Evolutionary conservation across 2,113 vertebrate species (phyloP).

Genomic region (Alethe castanea): DNA sequence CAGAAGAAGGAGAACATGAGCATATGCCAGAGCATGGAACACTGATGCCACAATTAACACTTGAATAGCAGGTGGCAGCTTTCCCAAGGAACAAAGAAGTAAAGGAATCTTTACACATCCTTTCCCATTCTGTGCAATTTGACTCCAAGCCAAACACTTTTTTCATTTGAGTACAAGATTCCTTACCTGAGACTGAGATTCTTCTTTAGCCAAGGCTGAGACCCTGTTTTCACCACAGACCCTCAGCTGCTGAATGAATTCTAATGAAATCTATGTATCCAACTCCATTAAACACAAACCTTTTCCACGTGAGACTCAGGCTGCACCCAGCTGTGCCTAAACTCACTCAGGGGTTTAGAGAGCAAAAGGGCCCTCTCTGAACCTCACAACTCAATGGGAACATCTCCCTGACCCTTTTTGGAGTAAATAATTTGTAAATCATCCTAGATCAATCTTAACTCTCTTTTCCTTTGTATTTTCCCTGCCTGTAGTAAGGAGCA

Average conservation of each 20-base stretch:
- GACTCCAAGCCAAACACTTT: neutral
- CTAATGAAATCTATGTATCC: rapidly evolving
- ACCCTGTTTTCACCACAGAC: too few relatives aligned
- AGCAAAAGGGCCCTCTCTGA: neutral
- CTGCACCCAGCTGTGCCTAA: neutral
- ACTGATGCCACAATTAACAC: neutral
- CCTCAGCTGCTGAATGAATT: neutral
- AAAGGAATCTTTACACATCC: neutral
- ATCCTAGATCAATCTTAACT: neutral
- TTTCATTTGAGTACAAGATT: neutral
- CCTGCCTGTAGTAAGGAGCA: neutral
- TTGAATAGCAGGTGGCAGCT: neutral
- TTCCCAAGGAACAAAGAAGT: neutral
- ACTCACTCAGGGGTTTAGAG: neutral
- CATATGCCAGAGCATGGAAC: neutral
- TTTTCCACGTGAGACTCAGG: neutral
- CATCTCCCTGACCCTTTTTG: too few relatives aligned
- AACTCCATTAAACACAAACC: neutral
- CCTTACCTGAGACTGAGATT: neutral
- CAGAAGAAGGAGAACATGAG: neutral
- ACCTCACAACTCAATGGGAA: neutral
- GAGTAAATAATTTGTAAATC: neutral
- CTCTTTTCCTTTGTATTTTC: neutral
- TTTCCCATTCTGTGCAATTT: neutral
- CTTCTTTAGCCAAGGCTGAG: neutral